Evolutionary conservation across 2,113 vertebrate species (phyloP), one percentile per base, ranked within the genome.

Genomic region (Tenebrosternarchus preto): DNA sequence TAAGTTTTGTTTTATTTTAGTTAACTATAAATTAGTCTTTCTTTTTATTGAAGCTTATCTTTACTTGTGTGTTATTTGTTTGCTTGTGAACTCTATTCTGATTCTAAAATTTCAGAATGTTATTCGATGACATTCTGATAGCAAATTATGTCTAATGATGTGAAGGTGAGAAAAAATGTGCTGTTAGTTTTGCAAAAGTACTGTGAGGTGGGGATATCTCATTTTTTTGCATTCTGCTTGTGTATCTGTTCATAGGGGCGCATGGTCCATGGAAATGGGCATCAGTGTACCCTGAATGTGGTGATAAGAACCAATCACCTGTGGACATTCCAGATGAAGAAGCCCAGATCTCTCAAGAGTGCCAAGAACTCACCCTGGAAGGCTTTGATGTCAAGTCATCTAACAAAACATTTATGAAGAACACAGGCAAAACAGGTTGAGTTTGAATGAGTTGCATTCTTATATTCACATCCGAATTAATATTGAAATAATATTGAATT

Each of bases 361-460:
- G 93, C 87, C 96, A 96, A 85, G 95, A 97, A 73, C 91, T 99
- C 50, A 91, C 93, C n/a, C 93, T 99, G 1, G 95, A 97, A 59
- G 96, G 95, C 60, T 99, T 99, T 78, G 94, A 94, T 80, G 90
- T 82, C 0, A 95, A 97, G 81, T 98, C 97, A 60, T 99, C 97
- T 60, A 99, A 99, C 93, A 97, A 96, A 90, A 99, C 98, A 77
- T 96, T 96, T 91, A 99, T 99, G 98, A 99, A 98, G 87, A 99
- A 99, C 92, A 99, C 98, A n/a, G 98, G 98, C 76, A 99, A 99
- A 92, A 99, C 97, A 85, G 97, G 98, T 98, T 82, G 88, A 0
- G 22, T 29, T 29, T 63, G 4, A 11, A 31, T 22, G 1, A 43
- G 33, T 31, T 22, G n/a, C 5, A 11, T 75, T 74, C 19, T 60